These are phyloP conservation scores for Andrena praecox DNA, from an alignment of 2,888 invertebrate genomes.

Conservation along the genomic window DNA sequence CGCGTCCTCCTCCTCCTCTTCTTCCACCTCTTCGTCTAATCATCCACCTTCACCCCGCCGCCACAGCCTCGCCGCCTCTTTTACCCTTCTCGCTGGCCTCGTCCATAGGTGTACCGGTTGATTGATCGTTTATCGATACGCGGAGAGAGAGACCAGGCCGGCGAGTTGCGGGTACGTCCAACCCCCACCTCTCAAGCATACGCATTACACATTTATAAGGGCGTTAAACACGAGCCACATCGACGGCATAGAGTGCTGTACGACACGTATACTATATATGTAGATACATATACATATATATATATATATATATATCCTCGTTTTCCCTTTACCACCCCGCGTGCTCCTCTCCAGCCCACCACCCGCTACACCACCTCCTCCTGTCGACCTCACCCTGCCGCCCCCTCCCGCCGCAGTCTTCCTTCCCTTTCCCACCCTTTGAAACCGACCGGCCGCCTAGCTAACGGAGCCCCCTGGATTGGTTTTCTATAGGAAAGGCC, in stretches of 20 bases:
- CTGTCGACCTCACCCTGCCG: constrained; percentile 27
- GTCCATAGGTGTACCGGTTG: constrained; percentile 79
- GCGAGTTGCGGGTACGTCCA: constrained; percentile 70
- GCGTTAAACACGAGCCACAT: constrained; percentile 78
- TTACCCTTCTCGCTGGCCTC: constrained; percentile 67
- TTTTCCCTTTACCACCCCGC: constrained; percentile 48
- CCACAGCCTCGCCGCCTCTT: constrained; percentile 52
- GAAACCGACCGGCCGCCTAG: constrained; percentile 69
- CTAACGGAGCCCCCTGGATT: constrained; percentile 72
- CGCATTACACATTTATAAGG: constrained; percentile 80
- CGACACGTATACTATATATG: constrained; percentile 46
- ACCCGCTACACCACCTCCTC: constrained; percentile 29
- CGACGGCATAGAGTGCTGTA: constrained; percentile 70
- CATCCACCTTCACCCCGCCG: constrained; percentile 60
- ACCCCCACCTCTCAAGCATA: constrained; percentile 66
- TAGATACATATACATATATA: background rate
- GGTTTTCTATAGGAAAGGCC: constrained; percentile 75
- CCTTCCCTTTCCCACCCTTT: constrained; percentile 49
- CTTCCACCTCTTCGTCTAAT: constrained; percentile 67
- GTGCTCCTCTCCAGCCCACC: constrained; percentile 54
- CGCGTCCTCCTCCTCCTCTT: constrained; percentile 63
- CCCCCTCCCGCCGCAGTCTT: constrained; percentile 32
- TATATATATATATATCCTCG: constrained; percentile 14
- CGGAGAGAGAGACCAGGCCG: constrained; percentile 66
- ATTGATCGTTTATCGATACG: constrained; percentile 84